Conservation (phyloP, 2,888 invertebrate genomes). For the Shargacucullia verbasci region DNA sequence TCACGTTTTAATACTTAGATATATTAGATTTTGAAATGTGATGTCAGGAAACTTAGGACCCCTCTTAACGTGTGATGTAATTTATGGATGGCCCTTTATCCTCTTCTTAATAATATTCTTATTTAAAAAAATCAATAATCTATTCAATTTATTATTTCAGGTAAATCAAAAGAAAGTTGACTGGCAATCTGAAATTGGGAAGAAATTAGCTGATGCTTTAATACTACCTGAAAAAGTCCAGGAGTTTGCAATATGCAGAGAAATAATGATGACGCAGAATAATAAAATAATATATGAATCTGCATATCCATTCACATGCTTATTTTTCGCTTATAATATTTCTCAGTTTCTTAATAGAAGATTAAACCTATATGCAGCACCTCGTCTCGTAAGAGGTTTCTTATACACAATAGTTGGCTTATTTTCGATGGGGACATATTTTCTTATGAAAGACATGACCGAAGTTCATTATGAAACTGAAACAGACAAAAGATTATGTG, state of each 20-base stretch:
- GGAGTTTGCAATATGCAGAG: constrained; percentile 94
- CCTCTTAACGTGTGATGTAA: too few species aligned
- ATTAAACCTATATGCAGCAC: constrained; percentile 88
- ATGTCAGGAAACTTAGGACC: too few species aligned
- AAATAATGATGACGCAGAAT: constrained; percentile 91
- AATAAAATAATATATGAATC: constrained; percentile 89
- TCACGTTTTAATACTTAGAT: too few species aligned
- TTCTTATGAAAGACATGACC: constrained; percentile 90
- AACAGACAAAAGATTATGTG: constrained; percentile 90
- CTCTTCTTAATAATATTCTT: too few species aligned
- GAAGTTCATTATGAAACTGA: constrained; percentile 90
- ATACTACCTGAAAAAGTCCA: constrained; percentile 94
- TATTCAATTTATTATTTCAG: constrained; percentile 71
- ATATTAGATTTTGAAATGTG: too few species aligned
- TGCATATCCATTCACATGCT: constrained; percentile 81
- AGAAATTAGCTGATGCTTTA: constrained; percentile 90
- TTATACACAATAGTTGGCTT: constrained; percentile 88
- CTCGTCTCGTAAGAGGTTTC: constrained; percentile 76
- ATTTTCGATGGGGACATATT: constrained; percentile 90
- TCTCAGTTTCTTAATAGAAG: constrained; percentile 86
- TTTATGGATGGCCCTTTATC: too few species aligned
- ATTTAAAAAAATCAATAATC: too few species aligned
- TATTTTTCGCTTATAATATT: constrained; percentile 86
- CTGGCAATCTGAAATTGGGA: constrained; percentile 91
- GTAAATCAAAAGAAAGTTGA: constrained; percentile 90